Base-by-base conservation (phyloP, 1,140 invertebrate genomes). In the Cherax quadricarinatus region DNA sequence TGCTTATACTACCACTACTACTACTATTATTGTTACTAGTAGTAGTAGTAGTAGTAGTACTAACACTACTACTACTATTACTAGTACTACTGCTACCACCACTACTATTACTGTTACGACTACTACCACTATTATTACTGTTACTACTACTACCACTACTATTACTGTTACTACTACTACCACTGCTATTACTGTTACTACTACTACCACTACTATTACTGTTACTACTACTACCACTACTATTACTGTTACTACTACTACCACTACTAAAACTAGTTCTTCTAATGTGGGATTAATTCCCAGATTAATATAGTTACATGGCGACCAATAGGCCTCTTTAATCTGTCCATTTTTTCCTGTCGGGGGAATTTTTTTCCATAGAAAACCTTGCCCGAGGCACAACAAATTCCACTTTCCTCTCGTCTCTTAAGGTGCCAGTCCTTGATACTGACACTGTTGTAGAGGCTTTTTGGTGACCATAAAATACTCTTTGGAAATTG, bases 181-280 rank as follows among this genome's bases (percentile, higher is more conserved):
- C 1, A 75, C 70, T 14, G 10, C 70, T 14, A 75, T 7, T 14
- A 75, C 70, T 14, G 10, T 1, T 14, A 75, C 70, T 14, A 75
- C 70, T 14, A 75, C 70, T 14, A 75, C 70, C 1, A 75, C 70
- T 14, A 75, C 70, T 30, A 75, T 7, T 6, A 75, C 70, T 14
- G 10, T 7, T 14, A 75, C 70, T 14, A 75, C 70, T 75, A 75
- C 70, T 75, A 75, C 70, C 10, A 75, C 70, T 75, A 75, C 70
- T 75, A 75, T 7, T 75, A 75, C 70, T 75, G 10, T 7, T 75
- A 75, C 70, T 75, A 75, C 70, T 75, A 75, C 70, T 75, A 75
- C 70, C 30, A 75, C 70, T 14, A 41, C 30, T 41, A 41, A 41
- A 41, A 41, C 30, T 41, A 41, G 0, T 41, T 41, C 30, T 41